Percentiles rank a stretch among this genome's conserved stretches.
Evolutionary conservation across 1,140 invertebrate species (phyloP).

Genomic region (Ladona fulva): DNA sequence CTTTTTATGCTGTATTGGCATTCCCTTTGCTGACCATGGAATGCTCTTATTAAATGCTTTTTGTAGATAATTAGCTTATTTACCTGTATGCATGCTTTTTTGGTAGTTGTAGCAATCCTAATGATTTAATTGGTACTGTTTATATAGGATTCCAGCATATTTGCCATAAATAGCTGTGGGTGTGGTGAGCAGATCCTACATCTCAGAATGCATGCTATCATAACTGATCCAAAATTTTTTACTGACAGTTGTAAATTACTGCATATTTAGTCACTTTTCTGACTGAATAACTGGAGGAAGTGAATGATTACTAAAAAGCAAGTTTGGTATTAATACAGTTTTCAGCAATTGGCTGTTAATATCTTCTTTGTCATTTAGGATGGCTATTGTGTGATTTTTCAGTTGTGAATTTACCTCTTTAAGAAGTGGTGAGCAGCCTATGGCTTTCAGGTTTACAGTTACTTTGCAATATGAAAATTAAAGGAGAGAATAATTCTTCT

Average conservation of each 20-base stretch:
- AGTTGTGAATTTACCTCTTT: too few species aligned
- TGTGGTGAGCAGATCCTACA: background rate
- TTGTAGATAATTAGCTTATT: background rate
- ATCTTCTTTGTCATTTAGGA: too few species aligned
- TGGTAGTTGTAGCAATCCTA: background rate
- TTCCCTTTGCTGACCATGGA: background rate
- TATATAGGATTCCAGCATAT: background rate
- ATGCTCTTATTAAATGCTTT: background rate
- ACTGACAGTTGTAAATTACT: background rate
- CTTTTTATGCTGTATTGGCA: background rate
- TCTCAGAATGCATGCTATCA: background rate
- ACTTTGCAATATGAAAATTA: too few species aligned
- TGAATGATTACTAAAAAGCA: too few species aligned
- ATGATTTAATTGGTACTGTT: background rate
- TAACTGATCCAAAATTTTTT: background rate
- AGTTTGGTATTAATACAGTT: too few species aligned
- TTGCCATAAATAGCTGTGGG: background rate
- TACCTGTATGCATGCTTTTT: background rate
- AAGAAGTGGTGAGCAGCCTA: too few species aligned
- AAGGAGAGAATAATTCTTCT: too few species aligned
- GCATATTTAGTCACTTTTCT: too few species aligned
- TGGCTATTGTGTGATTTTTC: too few species aligned
- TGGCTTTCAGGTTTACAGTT: too few species aligned
- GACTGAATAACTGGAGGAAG: too few species aligned
- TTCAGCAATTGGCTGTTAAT: too few species aligned